These are phyloP conservation scores for Sebastes matsubarae DNA, from an alignment of 2,797 vertebrate species.

Conservation along the genomic window DNA sequence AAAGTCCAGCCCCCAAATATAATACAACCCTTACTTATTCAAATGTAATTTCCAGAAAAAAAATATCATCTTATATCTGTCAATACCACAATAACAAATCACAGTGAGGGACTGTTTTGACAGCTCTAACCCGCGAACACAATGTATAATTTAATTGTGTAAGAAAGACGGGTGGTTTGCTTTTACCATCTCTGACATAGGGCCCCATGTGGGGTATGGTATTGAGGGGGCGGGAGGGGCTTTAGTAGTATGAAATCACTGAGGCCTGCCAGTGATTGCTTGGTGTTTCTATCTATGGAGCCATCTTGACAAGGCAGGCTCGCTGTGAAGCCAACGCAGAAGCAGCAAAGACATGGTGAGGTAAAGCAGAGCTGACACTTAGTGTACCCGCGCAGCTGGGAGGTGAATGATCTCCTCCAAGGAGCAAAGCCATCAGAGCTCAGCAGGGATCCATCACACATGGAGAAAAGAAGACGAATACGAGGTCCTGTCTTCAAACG, in stretches of 20 bases:
- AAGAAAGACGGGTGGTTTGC: conserved; percentile 21
- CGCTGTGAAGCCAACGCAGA: conserved; percentile 5
- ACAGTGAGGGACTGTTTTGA: not conserved
- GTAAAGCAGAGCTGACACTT: conserved; percentile 55
- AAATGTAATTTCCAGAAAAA: not conserved
- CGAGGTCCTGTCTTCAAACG: not conserved
- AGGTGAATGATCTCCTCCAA: conserved; percentile 42
- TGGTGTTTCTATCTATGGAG: conserved; percentile 39
- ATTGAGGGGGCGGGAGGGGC: not conserved
- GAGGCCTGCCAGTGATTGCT: conserved; percentile 23
- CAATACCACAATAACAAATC: not conserved
- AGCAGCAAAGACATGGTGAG: conserved; percentile 28
- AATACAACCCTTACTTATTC: not conserved
- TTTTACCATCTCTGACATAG: conserved; percentile 36
- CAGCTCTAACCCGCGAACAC: not conserved
- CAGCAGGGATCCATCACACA: conserved; percentile 16
- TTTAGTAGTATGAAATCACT: not conserved
- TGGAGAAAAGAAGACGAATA: not conserved
- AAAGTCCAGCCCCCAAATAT: not conserved
- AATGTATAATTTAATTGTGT: not conserved
- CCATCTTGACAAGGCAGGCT: conserved; percentile 32
- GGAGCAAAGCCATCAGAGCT: conserved; percentile 18
- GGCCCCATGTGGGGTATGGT: not conserved
- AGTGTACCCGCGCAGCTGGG: conserved; percentile 25
- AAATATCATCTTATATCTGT: not conserved